Evolutionary conservation across 2,888 invertebrate genomes (phyloP).

Genomic region (Drosophila melanocephala): DNA sequence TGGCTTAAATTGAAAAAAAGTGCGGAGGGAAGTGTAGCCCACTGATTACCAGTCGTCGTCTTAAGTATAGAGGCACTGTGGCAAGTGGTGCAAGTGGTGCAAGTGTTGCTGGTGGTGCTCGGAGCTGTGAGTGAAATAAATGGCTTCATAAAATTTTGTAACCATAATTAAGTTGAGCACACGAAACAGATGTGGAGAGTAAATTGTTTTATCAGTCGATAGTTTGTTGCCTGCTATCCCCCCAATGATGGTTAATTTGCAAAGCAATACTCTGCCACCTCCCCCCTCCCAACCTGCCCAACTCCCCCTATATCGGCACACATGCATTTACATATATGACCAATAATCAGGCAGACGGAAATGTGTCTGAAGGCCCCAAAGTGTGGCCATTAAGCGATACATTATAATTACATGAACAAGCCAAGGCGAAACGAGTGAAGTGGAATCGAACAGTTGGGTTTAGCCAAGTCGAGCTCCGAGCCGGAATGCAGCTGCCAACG

Average conservation of each 20-base stretch:
- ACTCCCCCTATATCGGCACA: slow-evolving; percentile 9
- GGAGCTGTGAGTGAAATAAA: slow-evolving; percentile 78
- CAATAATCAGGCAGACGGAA: slow-evolving; percentile 51
- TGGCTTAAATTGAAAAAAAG: slow-evolving; percentile 66
- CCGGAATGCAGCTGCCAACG: slow-evolving; percentile 57
- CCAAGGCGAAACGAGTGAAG: slow-evolving; percentile 36
- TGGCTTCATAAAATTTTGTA: slow-evolving; percentile 82
- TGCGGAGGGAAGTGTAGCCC: slow-evolving; percentile 40
- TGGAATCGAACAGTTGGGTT: slow-evolving; percentile 18
- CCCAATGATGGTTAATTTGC: slow-evolving; percentile 10
- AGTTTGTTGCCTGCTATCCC: slow-evolving; percentile 20
- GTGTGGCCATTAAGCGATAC: slow-evolving; percentile 77
- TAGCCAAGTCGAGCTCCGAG: slow-evolving; percentile 30
- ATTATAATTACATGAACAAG: slow-evolving; percentile 74
- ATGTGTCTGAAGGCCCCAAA: slow-evolving; percentile 55
- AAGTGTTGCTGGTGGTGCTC: slow-evolving; percentile 17
- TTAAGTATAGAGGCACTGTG: slow-evolving; percentile 28
- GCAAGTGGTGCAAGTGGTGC: slow-evolving; percentile 10
- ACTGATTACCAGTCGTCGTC: slow-evolving; percentile 49
- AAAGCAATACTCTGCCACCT: not conserved
- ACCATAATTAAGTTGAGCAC: slow-evolving; percentile 68
- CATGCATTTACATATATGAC: slow-evolving; percentile 39
- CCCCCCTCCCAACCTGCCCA: not conserved
- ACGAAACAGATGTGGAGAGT: slow-evolving; percentile 51
- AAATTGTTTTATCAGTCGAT: slow-evolving; percentile 74